phyloP scores from a whole-genome alignment of 2,888 invertebrate genomes.

The Pristionchus exspectatus region DNA sequence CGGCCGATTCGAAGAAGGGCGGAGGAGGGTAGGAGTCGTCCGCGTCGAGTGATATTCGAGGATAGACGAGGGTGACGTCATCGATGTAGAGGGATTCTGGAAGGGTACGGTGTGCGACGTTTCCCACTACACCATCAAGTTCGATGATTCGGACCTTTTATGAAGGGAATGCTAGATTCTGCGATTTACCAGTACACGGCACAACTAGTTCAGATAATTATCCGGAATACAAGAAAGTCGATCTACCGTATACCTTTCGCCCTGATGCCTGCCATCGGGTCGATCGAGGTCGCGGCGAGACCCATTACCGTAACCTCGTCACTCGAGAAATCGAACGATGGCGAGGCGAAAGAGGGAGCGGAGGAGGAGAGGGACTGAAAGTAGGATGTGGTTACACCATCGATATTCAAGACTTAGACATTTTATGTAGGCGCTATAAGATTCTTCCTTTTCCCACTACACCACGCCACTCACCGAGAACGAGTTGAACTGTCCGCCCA shows the following conservation, averaged over 20 bases:
- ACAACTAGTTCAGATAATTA: too few species aligned
- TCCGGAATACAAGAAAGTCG: background rate
- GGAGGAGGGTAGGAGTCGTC: slow-evolving; percentile 8
- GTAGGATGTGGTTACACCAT: background rate
- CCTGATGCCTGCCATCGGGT: slow-evolving; percentile 37
- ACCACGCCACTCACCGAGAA: slow-evolving; percentile 38
- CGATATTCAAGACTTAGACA: background rate
- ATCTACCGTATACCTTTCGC: slow-evolving; percentile 34
- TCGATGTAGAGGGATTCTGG: slow-evolving; percentile 12
- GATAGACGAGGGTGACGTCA: background rate
- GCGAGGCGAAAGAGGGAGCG: background rate
- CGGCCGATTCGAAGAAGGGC: background rate
- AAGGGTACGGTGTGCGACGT: background rate
- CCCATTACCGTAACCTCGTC: slow-evolving; percentile 32
- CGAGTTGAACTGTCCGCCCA: slow-evolving; percentile 55
- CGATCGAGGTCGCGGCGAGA: slow-evolving; percentile 29
- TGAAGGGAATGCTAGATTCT: background rate
- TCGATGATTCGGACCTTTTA: background rate
- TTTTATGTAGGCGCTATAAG: too few species aligned
- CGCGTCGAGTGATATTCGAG: background rate
- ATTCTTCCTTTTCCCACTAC: background rate
- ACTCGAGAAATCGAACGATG: slow-evolving; percentile 21
- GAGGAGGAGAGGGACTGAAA: slow-evolving; percentile 15
- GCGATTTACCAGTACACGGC: background rate
- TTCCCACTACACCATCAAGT: background rate